Conservation (phyloP, 2,113 vertebrate species). For the Myotis yumanensis region DNA sequence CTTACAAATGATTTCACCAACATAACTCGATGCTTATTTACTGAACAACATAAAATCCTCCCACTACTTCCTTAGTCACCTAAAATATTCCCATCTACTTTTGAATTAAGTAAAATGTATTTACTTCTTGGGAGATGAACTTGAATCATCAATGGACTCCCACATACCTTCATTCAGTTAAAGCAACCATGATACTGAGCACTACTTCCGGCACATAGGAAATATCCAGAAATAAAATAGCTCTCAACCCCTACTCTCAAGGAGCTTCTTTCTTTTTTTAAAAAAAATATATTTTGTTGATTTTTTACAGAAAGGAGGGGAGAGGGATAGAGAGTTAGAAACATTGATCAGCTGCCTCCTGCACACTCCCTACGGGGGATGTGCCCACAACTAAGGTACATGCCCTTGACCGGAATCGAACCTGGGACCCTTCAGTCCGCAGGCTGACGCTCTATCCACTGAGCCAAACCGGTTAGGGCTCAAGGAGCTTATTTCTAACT, state of each 20-base stretch:
- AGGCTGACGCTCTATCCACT: too few relatives aligned
- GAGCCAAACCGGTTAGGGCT: not conserved
- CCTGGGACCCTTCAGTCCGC: too few relatives aligned
- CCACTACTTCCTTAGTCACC: not conserved
- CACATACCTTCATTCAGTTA: not conserved
- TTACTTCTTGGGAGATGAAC: slow-evolving; percentile 12
- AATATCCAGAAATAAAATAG: slow-evolving; percentile 14
- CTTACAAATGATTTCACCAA: not conserved
- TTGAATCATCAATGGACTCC: not conserved
- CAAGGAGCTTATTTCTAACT: not conserved
- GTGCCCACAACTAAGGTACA: too few relatives aligned
- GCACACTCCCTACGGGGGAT: too few relatives aligned
- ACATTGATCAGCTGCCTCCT: too few relatives aligned
- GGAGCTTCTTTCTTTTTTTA: not conserved
- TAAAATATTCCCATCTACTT: slow-evolving; percentile 16
- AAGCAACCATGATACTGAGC: not conserved
- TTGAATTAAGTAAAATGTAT: slow-evolving; percentile 6
- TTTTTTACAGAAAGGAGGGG: too few relatives aligned
- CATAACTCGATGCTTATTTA: not conserved
- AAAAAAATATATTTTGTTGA: too few relatives aligned
- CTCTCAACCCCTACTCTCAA: not conserved
- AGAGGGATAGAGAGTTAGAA: too few relatives aligned
- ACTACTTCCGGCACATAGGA: not conserved
- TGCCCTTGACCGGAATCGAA: too few relatives aligned
- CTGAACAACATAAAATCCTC: not conserved